Conservation (phyloP, 2,888 invertebrate species). For the Panzeria rudis region DNA sequence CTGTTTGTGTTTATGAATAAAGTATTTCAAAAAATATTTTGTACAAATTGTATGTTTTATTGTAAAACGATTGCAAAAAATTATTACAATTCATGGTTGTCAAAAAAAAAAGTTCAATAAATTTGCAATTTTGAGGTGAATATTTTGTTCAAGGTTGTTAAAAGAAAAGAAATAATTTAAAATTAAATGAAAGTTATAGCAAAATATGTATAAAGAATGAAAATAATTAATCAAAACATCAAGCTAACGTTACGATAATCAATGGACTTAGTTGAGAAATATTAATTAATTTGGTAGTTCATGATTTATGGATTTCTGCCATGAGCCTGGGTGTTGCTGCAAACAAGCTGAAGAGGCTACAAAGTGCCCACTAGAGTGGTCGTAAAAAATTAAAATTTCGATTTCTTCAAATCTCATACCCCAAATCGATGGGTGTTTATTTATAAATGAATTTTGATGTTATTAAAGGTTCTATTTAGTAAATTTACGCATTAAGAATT, state of each 20-base stretch:
- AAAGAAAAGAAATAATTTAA: neutral
- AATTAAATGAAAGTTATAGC: neutral
- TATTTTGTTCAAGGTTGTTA: constrained; percentile 21
- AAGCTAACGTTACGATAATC: neutral
- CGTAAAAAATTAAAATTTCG: too few relatives aligned
- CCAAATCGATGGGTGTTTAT: too few relatives aligned
- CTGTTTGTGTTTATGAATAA: constrained; percentile 16
- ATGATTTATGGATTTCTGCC: too few relatives aligned
- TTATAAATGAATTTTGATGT: too few relatives aligned
- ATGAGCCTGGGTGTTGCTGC: too few relatives aligned
- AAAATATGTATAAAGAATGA: neutral
- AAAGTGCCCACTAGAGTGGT: too few relatives aligned
- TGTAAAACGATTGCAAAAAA: constrained; percentile 1
- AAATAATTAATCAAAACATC: neutral
- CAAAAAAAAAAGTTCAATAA: constrained; percentile 26
- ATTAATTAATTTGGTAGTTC: too few relatives aligned
- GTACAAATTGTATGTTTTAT: constrained; percentile 18
- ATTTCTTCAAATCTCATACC: too few relatives aligned
- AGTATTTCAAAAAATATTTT: constrained; percentile 40
- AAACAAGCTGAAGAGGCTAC: too few relatives aligned
- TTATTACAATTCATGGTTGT: constrained; percentile 18
- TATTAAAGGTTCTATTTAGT: too few relatives aligned
- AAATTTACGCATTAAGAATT: too few relatives aligned
- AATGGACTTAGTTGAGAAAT: too few relatives aligned
- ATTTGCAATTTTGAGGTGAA: constrained; percentile 17